Evolutionary conservation across 2,797 vertebrate genomes (phyloP).

Genomic region (Urophycis tenuis): DNA sequence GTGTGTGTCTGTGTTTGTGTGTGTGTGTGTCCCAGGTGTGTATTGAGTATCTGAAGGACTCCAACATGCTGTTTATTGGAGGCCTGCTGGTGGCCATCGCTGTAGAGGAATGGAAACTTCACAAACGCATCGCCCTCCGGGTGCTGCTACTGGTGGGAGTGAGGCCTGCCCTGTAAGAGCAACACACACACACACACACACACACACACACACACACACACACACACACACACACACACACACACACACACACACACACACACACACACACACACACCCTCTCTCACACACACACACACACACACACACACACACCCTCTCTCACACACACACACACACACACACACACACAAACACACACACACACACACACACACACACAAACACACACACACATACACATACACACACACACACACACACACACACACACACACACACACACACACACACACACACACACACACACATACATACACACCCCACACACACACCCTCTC

Average conservation of each 20-base stretch:
- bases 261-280: constrained; percentile 14
- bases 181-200: no score
- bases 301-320: no score
- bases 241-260: not conserved
- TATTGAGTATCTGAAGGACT: constrained; percentile 83
- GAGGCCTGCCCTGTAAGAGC: constrained; percentile 86
- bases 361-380: not conserved
- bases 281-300: not conserved
- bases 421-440: no score
- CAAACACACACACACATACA: constrained; percentile 14
- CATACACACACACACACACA: not conserved
- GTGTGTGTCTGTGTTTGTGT: constrained; percentile 8
- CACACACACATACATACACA: not conserved
- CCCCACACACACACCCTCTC: not conserved
- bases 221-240: not conserved
- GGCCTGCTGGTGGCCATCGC: constrained; percentile 87
- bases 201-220: no score
- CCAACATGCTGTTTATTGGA: constrained; percentile 87
- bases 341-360: not conserved
- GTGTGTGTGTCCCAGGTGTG: constrained; percentile 72
- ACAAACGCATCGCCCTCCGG: constrained; percentile 84
- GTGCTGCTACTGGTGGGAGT: constrained; percentile 84
- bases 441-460: not conserved
- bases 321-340: not conserved
- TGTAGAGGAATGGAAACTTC: constrained; percentile 86